These are phyloP conservation scores for Arrhopalites spinosus DNA, from an alignment of 2,888 invertebrate genomes.

Conservation along the genomic window DNA sequence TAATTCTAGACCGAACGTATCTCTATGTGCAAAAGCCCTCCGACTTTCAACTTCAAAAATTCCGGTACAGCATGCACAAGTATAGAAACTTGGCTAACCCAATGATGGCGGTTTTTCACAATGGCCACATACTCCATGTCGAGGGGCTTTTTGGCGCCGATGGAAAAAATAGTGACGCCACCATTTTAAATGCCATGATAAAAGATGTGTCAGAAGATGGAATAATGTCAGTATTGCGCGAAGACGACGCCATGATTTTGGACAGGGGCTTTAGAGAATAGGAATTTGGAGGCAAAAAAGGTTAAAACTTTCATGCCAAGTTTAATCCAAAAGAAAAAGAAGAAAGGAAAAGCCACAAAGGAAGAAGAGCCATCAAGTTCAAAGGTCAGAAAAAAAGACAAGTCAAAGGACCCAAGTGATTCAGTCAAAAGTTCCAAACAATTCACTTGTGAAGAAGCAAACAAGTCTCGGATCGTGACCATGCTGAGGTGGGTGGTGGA, in stretches of 20 bases:
- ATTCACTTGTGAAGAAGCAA: not conserved
- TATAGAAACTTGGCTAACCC: not conserved
- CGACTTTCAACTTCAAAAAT: slow-evolving; percentile 1
- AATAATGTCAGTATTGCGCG: not conserved
- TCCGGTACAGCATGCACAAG: slow-evolving; percentile 14
- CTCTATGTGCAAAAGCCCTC: not conserved
- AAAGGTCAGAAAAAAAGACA: too few species aligned
- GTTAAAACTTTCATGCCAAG: slow-evolving; percentile 22
- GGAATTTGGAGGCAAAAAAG: not conserved
- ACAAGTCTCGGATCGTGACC: not conserved
- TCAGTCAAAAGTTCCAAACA: not conserved
- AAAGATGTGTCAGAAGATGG: not conserved
- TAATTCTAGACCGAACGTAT: slow-evolving; percentile 10
- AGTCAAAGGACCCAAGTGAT: too few species aligned
- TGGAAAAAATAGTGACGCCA: slow-evolving; percentile 4
- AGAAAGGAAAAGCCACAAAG: too few species aligned
- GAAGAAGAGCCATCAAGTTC: too few species aligned
- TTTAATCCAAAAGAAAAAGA: not conserved
- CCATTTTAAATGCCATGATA: slow-evolving; percentile 9
- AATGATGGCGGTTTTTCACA: not conserved
- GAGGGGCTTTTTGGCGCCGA: slow-evolving; percentile 7
- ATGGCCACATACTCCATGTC: not conserved
- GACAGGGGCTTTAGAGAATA: slow-evolving; percentile 36
- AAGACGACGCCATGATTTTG: slow-evolving; percentile 8
- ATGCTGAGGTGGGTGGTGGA: slow-evolving; percentile 39